Evolutionary conservation across 2,888 invertebrate genomes (phyloP).

Genomic region (Mesorhabditis sp.): DNA sequence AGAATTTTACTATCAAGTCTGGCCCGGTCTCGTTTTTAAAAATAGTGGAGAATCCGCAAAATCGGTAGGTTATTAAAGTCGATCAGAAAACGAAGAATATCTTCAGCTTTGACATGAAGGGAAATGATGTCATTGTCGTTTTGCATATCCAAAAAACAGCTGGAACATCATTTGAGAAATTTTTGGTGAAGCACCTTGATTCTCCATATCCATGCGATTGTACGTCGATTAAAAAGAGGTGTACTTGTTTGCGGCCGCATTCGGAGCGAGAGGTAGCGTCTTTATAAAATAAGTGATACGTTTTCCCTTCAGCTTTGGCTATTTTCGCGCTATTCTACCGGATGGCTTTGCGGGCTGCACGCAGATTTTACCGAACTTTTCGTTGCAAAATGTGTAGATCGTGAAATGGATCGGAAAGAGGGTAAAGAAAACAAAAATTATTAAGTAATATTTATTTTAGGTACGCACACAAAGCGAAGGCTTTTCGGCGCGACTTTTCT

Average conservation of each 20-base stretch:
- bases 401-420: slow-evolving; percentile 84
- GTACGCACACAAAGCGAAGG: slow-evolving; percentile 62
- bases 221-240: slow-evolving; percentile 60
- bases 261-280: slow-evolving; percentile 65
- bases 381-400: slow-evolving; percentile 79
- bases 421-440: slow-evolving; percentile 35
- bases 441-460: slow-evolving; percentile 25
- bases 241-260: slow-evolving; percentile 54
- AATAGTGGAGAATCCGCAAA: neutral
- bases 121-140: slow-evolving; percentile 93
- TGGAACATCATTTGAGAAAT: slow-evolving; percentile 91
- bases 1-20: slow-evolving; percentile 1
- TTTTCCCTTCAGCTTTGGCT: slow-evolving; percentile 84
- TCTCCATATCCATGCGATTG: slow-evolving; percentile 88
- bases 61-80: neutral
- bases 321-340: slow-evolving; percentile 92
- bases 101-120: slow-evolving; percentile 61
- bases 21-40: neutral
- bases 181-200: slow-evolving; percentile 89
- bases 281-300: slow-evolving; percentile 82
- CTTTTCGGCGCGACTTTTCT: slow-evolving; percentile 94
- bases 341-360: slow-evolving; percentile 88
- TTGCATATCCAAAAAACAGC: slow-evolving; percentile 98
- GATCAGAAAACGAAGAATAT: neutral
- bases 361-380: slow-evolving; percentile 87